Conservation (phyloP, 2,888 invertebrate species). For the Diplolepis rosae region DNA sequence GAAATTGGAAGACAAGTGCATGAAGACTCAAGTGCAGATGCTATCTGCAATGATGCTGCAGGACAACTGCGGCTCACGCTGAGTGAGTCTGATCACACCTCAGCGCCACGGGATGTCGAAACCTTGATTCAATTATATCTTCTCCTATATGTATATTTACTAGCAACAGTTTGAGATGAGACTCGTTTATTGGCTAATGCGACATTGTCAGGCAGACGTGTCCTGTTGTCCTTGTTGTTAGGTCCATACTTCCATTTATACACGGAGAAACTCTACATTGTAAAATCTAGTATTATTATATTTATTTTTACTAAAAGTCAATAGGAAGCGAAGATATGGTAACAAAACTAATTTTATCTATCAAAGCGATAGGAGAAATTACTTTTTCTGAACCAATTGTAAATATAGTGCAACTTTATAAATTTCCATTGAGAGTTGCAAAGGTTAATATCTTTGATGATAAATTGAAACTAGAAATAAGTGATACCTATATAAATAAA, state of each 20-base stretch:
- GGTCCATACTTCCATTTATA: background rate
- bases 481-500: no score
- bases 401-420: no score
- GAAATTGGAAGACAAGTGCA: conserved; percentile 54
- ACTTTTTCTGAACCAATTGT: no score
- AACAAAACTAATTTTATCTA: no score
- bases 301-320: no score
- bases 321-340: no score
- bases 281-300: no score
- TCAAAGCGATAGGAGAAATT: no score
- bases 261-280: no score
- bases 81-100: conserved; percentile 68
- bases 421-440: no score
- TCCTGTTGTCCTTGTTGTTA: conserved; percentile 36
- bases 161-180: conserved; percentile 52
- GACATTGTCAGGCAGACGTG: conserved; percentile 41
- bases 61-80: conserved; percentile 60
- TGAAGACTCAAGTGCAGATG: conserved; percentile 49
- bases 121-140: conserved; percentile 67
- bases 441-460: no score
- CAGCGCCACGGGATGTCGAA: conserved; percentile 63
- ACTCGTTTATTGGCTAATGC: conserved; percentile 48
- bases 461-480: no score
- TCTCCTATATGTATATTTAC: conserved; percentile 50
- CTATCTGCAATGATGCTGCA: conserved; percentile 52